phyloP scores from a whole-genome alignment of 2,113 vertebrate species.

The Macquaria australasica region DNA sequence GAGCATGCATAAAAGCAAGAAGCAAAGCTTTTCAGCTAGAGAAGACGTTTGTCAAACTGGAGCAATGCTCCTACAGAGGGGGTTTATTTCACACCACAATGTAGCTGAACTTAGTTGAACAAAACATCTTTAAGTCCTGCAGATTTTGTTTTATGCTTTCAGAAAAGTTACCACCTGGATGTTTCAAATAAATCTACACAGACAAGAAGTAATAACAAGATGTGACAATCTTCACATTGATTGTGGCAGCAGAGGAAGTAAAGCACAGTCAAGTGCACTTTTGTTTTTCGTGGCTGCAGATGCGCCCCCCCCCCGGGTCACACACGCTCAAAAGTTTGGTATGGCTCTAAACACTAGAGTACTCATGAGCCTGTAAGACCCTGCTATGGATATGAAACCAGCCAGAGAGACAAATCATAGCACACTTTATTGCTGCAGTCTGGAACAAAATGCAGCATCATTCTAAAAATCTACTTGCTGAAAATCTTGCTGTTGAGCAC shows the following conservation, averaged over 20 bases:
- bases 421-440: background rate
- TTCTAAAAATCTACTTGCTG: too few relatives aligned
- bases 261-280: constrained; percentile 1
- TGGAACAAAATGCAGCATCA: background rate
- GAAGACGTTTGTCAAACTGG: background rate
- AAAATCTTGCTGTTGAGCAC: too few relatives aligned
- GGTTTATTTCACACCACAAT: background rate
- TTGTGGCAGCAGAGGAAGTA: background rate
- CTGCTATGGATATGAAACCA: background rate
- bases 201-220: background rate
- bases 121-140: background rate
- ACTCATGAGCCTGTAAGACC: background rate
- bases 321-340: background rate
- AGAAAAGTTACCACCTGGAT: background rate
- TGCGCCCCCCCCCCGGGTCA: background rate
- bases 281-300: background rate
- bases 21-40: background rate
- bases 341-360: background rate
- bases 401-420: background rate
- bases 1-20: background rate
- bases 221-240: background rate
- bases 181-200: background rate
- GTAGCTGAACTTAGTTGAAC: background rate
- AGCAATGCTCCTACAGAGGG: background rate
- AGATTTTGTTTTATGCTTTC: background rate